Conservation (phyloP, 2,113 vertebrate genomes). For the Gobio gobio region DNA sequence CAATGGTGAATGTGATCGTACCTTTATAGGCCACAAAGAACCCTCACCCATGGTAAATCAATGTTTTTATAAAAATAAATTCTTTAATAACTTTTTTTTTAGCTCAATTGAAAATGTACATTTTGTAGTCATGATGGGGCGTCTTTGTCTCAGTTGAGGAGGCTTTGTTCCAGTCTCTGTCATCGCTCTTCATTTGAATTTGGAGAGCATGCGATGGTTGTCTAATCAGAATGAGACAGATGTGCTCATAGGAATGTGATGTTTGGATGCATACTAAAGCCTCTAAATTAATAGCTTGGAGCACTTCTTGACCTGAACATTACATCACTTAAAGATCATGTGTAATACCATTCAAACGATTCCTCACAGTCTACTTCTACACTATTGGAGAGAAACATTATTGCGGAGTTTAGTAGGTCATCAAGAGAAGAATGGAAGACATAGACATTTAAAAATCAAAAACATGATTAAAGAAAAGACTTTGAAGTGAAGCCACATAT, state of each 20-base stretch:
- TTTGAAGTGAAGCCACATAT: not conserved
- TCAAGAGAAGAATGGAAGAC: not conserved
- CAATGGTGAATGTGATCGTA: not conserved
- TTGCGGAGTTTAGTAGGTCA: not conserved
- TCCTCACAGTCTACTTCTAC: not conserved
- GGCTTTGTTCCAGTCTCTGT: not conserved
- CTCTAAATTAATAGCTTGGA: not conserved
- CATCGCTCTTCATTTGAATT: not conserved
- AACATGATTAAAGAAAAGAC: not conserved
- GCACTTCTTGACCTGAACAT: not conserved
- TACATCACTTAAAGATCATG: not conserved
- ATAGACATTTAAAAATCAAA: not conserved
- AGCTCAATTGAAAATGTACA: not conserved
- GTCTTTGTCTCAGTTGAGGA: not conserved
- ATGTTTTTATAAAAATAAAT: not conserved
- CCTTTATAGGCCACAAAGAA: not conserved
- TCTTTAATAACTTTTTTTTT: not conserved
- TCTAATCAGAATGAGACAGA: not conserved
- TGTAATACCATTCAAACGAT: not conserved
- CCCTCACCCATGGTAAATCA: no score
- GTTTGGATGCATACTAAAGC: not conserved
- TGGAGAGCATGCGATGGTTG: not conserved
- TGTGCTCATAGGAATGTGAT: slow-evolving; percentile 1
- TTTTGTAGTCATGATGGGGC: not conserved
- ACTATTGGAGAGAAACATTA: not conserved